Base-by-base conservation (phyloP, 1,140 invertebrate genomes). In the Drosophila cardini region DNA sequence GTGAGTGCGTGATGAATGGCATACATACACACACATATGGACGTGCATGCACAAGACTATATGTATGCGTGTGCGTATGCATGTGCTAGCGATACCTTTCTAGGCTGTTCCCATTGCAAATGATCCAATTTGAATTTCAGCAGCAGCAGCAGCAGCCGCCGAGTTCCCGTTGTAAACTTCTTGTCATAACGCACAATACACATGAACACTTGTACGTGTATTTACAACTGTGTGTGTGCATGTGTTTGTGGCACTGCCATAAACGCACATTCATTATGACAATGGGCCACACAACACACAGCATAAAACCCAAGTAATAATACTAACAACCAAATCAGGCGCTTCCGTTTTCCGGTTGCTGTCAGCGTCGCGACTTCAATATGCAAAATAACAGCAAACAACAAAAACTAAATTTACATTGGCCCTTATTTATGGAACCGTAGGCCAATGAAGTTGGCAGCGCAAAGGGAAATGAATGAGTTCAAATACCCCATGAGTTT, bases 301-400 rank as follows among this genome's bases (percentile, higher is more conserved):
- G 73, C 56, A 77, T 70, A 76, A 78, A 61, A 70, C 55, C 61
- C 74, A 69, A 75, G 67, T 56, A 81, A 76, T 63, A 81, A 74
- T 77, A 16, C 45, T 53, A 60, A 38, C 55, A 60, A 15, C 81
- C 81, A 74, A 85, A 84, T 77, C 74, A 80, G 81, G 77, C 81
- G 69, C 81, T 80, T 84, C 81, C 81, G 77, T 80, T 84, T 84
- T 84, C 81, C 81, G 81, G 80, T 62, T 50, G 52, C 53, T 57
- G 60, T 63, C 55, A 21, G 40, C 50, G 36, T 58, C 42, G 42
- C 15, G 42, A 10, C 36, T 9, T 38, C 36, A 11, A 42, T 50
- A 38, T 64, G 61, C 61, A 65, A 72, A 70, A 57, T 57, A 68
- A 68, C 45, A 48, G 36, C 42, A 42, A 58, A 48, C 40, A 56